phyloP scores from a whole-genome alignment of 2,888 invertebrate genomes.

The Erebia aethiops region DNA sequence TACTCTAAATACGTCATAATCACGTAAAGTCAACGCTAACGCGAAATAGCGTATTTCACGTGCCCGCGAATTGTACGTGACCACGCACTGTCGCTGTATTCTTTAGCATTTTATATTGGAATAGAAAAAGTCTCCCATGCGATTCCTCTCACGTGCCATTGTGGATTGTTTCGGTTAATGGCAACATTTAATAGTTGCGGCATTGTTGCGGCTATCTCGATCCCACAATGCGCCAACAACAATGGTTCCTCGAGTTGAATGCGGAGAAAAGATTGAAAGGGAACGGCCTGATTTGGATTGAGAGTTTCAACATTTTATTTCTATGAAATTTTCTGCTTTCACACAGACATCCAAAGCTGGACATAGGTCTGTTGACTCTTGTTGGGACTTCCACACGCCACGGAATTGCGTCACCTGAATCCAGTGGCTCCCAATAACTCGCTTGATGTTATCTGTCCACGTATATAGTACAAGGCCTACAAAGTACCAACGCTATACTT shows the following conservation, averaged over 20 bases:
- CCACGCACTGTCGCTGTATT: constrained; percentile 32
- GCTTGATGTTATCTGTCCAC: too few relatives aligned
- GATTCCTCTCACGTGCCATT: constrained; percentile 76
- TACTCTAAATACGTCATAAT: too few relatives aligned
- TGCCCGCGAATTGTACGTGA: too few relatives aligned
- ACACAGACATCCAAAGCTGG: too few relatives aligned
- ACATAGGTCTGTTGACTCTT: too few relatives aligned
- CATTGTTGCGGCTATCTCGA: constrained; percentile 67
- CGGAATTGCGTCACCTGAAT: too few relatives aligned
- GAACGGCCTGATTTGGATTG: constrained; percentile 28
- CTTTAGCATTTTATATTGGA: constrained; percentile 41
- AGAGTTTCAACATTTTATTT: constrained; percentile 23
- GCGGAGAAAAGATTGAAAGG: constrained; percentile 38
- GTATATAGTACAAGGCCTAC: too few relatives aligned
- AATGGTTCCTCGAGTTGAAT: constrained; percentile 44
- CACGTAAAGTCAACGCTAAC: too few relatives aligned
- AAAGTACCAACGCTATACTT: too few relatives aligned
- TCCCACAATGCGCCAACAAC: constrained; percentile 61
- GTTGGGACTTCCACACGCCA: too few relatives aligned
- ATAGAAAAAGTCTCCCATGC: constrained; percentile 66
- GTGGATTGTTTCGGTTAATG: constrained; percentile 71
- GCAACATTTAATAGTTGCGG: constrained; percentile 70
- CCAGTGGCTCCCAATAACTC: too few relatives aligned
- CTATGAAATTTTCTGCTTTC: neutral
- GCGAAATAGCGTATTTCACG: too few relatives aligned